Evolutionary conservation across 2,888 invertebrate species (phyloP).

Genomic region (Cephonodes hylas): DNA sequence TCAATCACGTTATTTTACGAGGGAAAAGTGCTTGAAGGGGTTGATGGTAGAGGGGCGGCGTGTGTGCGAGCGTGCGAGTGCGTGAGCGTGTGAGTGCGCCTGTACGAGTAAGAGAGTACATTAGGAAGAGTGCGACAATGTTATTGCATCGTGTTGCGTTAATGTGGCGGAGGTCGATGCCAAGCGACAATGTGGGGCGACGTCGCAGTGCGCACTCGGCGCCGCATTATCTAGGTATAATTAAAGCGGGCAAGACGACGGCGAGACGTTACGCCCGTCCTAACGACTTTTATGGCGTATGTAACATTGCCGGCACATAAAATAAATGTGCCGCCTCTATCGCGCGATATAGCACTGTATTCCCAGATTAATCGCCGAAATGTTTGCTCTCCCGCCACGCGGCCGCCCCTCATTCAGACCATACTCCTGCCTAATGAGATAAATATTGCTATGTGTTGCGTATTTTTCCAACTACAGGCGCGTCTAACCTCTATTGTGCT

Average conservation of each 20-base stretch:
- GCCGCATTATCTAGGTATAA: slow-evolving; percentile 76
- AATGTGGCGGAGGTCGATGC: slow-evolving; percentile 53
- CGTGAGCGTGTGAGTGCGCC: slow-evolving; percentile 39
- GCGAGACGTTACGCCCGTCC: slow-evolving; percentile 78
- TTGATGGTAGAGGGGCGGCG: slow-evolving; percentile 45
- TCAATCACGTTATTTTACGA: slow-evolving; percentile 3
- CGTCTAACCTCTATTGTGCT: background rate
- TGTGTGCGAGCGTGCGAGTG: slow-evolving; percentile 37
- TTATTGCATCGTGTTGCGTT: slow-evolving; percentile 71
- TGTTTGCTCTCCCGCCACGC: slow-evolving; percentile 71
- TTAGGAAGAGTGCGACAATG: slow-evolving; percentile 60
- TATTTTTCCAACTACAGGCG: slow-evolving; percentile 31
- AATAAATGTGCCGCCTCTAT: slow-evolving; percentile 78
- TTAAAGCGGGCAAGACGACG: slow-evolving; percentile 78
- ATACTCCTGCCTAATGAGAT: slow-evolving; percentile 58
- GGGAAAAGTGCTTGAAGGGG: slow-evolving; percentile 24
- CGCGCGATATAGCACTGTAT: slow-evolving; percentile 66
- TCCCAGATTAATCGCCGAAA: slow-evolving; percentile 76
- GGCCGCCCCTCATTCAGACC: slow-evolving; percentile 55
- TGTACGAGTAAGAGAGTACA: slow-evolving; percentile 38
- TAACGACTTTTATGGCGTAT: slow-evolving; percentile 81
- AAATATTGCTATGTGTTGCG: slow-evolving; percentile 53
- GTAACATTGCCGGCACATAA: slow-evolving; percentile 80
- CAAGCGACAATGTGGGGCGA: slow-evolving; percentile 36
- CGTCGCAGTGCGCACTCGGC: slow-evolving; percentile 56